These are phyloP conservation scores for Aplysina aerophoba DNA, from an alignment of 37 sponge, comb jelly and placozoan species.

Conservation along the genomic window DNA sequence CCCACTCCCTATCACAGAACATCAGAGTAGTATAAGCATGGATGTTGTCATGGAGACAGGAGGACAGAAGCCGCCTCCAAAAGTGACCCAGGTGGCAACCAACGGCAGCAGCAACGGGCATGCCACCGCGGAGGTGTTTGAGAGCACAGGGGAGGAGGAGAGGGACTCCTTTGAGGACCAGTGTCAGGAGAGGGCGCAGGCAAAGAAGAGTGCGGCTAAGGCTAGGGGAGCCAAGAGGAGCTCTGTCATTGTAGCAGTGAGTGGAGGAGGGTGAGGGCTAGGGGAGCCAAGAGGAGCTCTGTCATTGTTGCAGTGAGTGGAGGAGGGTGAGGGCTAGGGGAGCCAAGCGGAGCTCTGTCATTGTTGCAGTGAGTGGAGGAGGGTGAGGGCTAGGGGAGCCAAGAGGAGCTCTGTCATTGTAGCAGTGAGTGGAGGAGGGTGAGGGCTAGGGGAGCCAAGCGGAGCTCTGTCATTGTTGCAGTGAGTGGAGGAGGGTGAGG, in stretches of 20 bases:
- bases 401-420: constrained; percentile 24
- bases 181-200: constrained; percentile 9
- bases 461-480: background rate
- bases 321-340: background rate
- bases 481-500: background rate
- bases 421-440: constrained; percentile 4
- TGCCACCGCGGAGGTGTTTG: constrained; percentile 7
- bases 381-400: background rate
- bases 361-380: constrained; percentile 10
- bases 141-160: constrained; percentile 15
- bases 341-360: constrained; percentile 18
- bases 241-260: constrained; percentile 16
- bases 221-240: constrained; percentile 15
- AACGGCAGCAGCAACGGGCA: background rate
- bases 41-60: background rate
- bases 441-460: background rate
- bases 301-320: constrained; percentile 19
- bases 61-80: background rate
- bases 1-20: background rate
- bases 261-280: background rate
- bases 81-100: background rate
- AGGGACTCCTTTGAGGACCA: constrained; percentile 9
- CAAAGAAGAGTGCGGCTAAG: constrained; percentile 6
- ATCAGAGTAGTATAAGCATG: background rate
- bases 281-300: constrained; percentile 20